Conservation (phyloP, 2,888 invertebrate genomes). For the Andrena camellia region DNA sequence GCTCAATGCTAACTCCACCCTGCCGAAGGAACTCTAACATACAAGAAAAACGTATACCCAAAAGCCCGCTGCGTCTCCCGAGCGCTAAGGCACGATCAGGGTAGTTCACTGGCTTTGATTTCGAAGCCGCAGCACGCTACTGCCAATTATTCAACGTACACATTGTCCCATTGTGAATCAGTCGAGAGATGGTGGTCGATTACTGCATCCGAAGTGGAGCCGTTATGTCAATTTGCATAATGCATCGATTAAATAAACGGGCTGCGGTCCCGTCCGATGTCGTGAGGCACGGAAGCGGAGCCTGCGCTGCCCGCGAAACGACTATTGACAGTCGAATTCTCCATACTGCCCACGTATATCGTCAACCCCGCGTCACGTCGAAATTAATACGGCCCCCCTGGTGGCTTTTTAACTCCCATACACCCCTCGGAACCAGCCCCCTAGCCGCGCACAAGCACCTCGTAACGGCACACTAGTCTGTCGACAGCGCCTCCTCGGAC, state of each 20-base stretch:
- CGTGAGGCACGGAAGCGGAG: slow-evolving; percentile 49
- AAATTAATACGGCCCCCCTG: slow-evolving; percentile 66
- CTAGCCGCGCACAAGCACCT: slow-evolving; percentile 38
- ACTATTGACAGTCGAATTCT: slow-evolving; percentile 76
- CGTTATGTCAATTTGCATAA: slow-evolving; percentile 80
- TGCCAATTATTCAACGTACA: slow-evolving; percentile 72
- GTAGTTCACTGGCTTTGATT: slow-evolving; percentile 62
- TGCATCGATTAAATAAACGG: slow-evolving; percentile 80
- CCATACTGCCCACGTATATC: slow-evolving; percentile 55
- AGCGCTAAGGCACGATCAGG: slow-evolving; percentile 10
- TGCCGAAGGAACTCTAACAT: too few species aligned
- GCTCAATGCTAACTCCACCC: too few species aligned
- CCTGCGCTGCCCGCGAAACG: slow-evolving; percentile 69
- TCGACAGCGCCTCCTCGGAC: slow-evolving; percentile 57
- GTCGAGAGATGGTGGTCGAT: slow-evolving; percentile 75
- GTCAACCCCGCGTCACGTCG: slow-evolving; percentile 36
- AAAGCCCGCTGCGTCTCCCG: slow-evolving; percentile 8
- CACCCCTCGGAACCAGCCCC: background rate
- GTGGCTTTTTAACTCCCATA: background rate
- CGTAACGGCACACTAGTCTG: slow-evolving; percentile 58
- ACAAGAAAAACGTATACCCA: too few species aligned
- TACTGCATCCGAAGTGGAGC: slow-evolving; percentile 75
- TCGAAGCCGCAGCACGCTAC: slow-evolving; percentile 58
- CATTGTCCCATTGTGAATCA: slow-evolving; percentile 70
- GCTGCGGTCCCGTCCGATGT: slow-evolving; percentile 64